Evolutionary conservation across 2,797 vertebrate species (phyloP).

Genomic region (Esox lucius): DNA sequence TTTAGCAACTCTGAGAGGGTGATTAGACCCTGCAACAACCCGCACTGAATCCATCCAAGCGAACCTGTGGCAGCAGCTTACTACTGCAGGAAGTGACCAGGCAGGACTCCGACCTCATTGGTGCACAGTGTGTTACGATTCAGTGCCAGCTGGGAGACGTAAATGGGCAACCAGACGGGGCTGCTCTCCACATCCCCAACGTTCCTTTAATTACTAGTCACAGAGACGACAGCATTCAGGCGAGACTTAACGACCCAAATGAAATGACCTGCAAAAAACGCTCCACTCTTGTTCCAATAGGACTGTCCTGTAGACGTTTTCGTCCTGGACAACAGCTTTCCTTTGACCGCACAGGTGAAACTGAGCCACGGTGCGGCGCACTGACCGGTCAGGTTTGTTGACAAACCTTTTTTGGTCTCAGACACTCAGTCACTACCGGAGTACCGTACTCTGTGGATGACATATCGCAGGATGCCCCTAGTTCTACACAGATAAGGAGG

Average conservation of each 20-base stretch:
- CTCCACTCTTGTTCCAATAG: no score
- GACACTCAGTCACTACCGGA: neutral
- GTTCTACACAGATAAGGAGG: slow-evolving; percentile 44
- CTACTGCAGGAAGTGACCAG: neutral
- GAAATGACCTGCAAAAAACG: no score
- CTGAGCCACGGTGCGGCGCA: neutral
- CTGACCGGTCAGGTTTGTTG: neutral
- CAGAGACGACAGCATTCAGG: neutral
- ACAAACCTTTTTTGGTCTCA: neutral
- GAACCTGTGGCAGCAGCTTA: neutral
- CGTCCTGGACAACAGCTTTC: neutral
- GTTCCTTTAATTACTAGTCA: neutral
- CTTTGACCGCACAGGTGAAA: neutral
- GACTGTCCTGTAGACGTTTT: neutral
- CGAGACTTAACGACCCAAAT: neutral
- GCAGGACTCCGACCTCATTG: neutral
- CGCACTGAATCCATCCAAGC: neutral
- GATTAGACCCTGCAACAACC: neutral
- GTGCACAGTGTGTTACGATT: neutral
- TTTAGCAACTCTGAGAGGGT: neutral
- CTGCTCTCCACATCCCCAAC: neutral
- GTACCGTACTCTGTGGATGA: slow-evolving; percentile 23
- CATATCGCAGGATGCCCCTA: slow-evolving; percentile 29
- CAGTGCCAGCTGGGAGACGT: neutral
- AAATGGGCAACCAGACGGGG: neutral